These are phyloP conservation scores for Rhyacichthys aspro DNA, from an alignment of 2,797 vertebrate genomes.

Conservation along the genomic window DNA sequence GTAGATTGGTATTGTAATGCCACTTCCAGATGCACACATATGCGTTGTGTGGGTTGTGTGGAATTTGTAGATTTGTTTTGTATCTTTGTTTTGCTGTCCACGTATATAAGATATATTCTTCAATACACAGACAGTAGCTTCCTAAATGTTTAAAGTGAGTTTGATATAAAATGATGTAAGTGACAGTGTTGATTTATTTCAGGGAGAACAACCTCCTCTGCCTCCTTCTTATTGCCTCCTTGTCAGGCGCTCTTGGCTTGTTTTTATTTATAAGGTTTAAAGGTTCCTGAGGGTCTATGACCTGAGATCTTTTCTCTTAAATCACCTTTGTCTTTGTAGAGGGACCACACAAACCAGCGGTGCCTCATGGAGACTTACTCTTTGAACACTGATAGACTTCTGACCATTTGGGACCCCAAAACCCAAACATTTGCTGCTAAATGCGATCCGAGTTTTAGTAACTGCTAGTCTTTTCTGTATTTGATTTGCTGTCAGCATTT, in stretches of 20 bases:
- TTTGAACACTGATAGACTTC: conserved; percentile 8
- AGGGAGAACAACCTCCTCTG: too few species aligned
- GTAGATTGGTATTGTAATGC: conserved; percentile 8
- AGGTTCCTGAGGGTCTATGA: conserved; percentile 5
- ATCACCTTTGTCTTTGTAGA: conserved; percentile 1
- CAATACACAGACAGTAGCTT: too few species aligned
- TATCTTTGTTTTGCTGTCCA: too few species aligned
- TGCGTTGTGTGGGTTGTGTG: too few species aligned
- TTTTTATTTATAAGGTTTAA: background rate
- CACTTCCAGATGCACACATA: background rate
- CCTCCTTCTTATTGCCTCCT: background rate
- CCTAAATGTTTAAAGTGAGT: too few species aligned
- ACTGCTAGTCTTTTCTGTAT: conserved; percentile 3
- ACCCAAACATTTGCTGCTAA: conserved; percentile 12
- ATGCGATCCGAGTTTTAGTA: background rate
- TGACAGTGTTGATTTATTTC: background rate
- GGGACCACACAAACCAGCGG: conserved; percentile 16
- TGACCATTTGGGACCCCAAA: conserved; percentile 10
- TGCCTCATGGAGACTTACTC: background rate
- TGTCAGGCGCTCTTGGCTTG: background rate
- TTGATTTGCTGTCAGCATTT: conserved; percentile 8
- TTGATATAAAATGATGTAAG: too few species aligned
- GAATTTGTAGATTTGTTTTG: too few species aligned
- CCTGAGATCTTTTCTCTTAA: conserved; percentile 11
- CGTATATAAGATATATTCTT: too few species aligned